phyloP scores from a whole-genome alignment of 2,797 vertebrate species.

The Mionectes olivaceus region DNA sequence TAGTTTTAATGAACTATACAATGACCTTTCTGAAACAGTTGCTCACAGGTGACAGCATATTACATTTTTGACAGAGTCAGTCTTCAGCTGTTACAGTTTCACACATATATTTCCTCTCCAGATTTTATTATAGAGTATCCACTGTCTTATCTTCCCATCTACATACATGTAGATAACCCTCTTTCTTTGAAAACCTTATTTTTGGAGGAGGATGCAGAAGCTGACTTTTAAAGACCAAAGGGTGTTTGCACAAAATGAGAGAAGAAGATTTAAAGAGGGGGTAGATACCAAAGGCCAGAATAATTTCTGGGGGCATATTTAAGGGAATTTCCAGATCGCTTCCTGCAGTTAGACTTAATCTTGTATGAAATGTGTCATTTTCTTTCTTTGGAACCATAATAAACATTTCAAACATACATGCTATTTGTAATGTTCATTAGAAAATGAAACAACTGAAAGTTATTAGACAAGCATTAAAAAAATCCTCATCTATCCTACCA shows the following conservation, averaged over 20 bases:
- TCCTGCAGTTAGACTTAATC: not conserved
- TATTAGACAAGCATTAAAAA: constrained; percentile 19
- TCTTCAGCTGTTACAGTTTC: not conserved
- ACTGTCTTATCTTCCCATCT: not conserved
- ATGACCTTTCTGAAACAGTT: not conserved
- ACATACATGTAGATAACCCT: not conserved
- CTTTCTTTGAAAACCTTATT: not conserved
- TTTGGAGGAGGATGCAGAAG: not conserved
- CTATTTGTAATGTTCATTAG: constrained; percentile 7
- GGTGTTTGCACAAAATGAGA: not conserved
- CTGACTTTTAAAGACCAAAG: not conserved
- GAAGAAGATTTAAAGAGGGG: not conserved
- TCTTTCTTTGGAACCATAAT: not conserved
- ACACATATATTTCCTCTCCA: not conserved
- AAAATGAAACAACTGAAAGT: constrained; percentile 17
- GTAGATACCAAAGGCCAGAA: not conserved
- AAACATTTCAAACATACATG: not conserved
- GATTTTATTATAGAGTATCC: not conserved
- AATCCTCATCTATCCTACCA: not conserved
- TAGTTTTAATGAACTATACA: not conserved
- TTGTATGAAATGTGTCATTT: constrained; percentile 17
- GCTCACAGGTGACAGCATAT: not conserved
- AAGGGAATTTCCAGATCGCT: not conserved
- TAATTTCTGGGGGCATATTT: not conserved
- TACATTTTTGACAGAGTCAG: not conserved